Base-by-base conservation (phyloP, 2,113 vertebrate genomes). In the Megaceryle torquata region DNA sequence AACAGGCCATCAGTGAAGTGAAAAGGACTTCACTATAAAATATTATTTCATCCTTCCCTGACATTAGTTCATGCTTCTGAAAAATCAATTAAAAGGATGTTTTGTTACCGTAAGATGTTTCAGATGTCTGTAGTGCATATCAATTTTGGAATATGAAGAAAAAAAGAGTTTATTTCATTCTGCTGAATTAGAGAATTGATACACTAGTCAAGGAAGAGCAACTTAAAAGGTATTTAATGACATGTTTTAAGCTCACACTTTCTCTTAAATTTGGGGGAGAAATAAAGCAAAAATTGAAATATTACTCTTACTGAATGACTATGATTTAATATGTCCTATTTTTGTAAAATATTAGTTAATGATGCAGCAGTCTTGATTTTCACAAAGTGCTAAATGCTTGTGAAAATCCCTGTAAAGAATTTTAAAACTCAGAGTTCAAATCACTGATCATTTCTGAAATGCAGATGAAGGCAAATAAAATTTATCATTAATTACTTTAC, bases 81-180 rank as follows among this genome's bases (percentile, higher is more conserved):
- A 97, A 96, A 93, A 92, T 87, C 68, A 95, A 4, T 95, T 93
- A 89, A 70, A 93, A 81, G 63, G 24, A 53, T 86, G 6, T 29
- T 88, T 89, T 96, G 68, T 89, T 93, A 80, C 80, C 92, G 64
- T 89, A 46, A 50, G 37, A 82, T 86, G 69, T 79, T 92, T 96
- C 95, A 93, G 10, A 61, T 91, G 39, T 78, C 53, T 83, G 53
- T 84, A 81, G 3, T 92, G 77, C 53, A 37, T 92, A 68, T 83
- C 35, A 70, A 6, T 85, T 89, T 89, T 67, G 61, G 53, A 92
- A 89, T 79, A 72, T 50, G 72, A 72, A 60, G 20, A n/a, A 67
- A 44, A 91, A 96, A 72, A 3, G 2, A 28, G 18, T 72, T 94
- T 48, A 11, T 92, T 96, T 93, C 48, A 31, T 89, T 76, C 60